phyloP scores from a whole-genome alignment of 2,113 vertebrate genomes.

The Chiloscyllium plagiosum region DNA sequence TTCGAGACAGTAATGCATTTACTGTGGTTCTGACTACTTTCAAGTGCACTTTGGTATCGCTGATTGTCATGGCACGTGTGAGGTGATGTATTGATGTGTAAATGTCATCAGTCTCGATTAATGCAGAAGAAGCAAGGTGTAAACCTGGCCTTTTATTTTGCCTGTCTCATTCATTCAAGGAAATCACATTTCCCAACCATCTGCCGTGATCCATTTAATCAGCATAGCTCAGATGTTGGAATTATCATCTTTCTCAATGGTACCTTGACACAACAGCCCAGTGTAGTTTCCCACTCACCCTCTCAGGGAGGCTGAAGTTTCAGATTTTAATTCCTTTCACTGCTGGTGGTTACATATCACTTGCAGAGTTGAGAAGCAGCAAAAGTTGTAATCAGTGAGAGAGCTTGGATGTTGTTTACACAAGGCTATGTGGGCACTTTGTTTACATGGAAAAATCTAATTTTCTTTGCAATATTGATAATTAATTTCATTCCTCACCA shows the following conservation, averaged over 20 bases:
- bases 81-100: neutral
- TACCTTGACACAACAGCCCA: neutral
- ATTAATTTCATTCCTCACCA: neutral
- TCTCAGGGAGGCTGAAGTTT: neutral
- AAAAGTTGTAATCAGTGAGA: neutral
- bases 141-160: neutral
- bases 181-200: neutral
- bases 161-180: neutral
- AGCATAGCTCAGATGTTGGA: neutral
- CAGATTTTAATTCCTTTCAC: neutral
- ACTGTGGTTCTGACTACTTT: neutral
- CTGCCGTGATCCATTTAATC: neutral
- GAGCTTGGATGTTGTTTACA: neutral
- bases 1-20: neutral
- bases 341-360: neutral
- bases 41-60: neutral
- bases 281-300: neutral
- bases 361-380: neutral
- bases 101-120: neutral
- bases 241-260: neutral
- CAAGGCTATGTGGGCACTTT: neutral
- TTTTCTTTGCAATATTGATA: neutral
- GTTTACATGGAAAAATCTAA: neutral
- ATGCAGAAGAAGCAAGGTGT: neutral
- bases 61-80: neutral